phyloP scores from a whole-genome alignment of 2,888 invertebrate genomes.

The Mamestra brassicae region DNA sequence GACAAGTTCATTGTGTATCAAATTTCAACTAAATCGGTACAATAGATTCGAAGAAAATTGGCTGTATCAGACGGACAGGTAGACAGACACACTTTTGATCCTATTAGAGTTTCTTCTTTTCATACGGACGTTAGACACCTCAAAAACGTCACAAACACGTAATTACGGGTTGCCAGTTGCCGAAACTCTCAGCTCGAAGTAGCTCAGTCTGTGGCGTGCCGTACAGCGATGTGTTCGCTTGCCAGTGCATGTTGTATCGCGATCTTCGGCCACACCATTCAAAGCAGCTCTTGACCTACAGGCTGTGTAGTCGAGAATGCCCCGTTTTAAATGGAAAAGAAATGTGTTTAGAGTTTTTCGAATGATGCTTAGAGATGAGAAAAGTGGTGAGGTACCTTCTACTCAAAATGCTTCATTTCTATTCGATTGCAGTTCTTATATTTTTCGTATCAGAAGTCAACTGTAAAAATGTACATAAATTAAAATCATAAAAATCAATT shows the following conservation, averaged over 20 bases:
- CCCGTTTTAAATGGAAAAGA: background rate
- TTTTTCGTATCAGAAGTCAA: background rate
- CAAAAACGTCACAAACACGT: background rate
- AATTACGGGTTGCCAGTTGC: background rate
- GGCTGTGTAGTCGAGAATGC: constrained; percentile 13
- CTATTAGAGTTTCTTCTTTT: no score
- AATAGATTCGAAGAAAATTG: no score
- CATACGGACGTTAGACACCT: no score
- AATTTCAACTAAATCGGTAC: no score
- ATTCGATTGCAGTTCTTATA: background rate
- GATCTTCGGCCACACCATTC: constrained; percentile 48
- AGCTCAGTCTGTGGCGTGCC: background rate
- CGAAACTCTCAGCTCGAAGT: background rate
- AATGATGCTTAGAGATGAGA: background rate
- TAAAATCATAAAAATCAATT: no score
- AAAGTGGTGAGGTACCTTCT: background rate
- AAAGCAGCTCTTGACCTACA: constrained; percentile 54
- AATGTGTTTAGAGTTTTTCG: background rate
- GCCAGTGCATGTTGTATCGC: constrained; percentile 50
- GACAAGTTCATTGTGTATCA: no score
- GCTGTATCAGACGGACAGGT: no score
- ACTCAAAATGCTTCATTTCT: background rate
- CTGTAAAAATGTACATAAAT: no score
- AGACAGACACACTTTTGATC: no score
- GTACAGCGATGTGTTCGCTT: background rate